These are phyloP conservation scores for Drosophila mayaguana DNA, from an alignment of 2,888 invertebrate genomes.

Conservation along the genomic window DNA sequence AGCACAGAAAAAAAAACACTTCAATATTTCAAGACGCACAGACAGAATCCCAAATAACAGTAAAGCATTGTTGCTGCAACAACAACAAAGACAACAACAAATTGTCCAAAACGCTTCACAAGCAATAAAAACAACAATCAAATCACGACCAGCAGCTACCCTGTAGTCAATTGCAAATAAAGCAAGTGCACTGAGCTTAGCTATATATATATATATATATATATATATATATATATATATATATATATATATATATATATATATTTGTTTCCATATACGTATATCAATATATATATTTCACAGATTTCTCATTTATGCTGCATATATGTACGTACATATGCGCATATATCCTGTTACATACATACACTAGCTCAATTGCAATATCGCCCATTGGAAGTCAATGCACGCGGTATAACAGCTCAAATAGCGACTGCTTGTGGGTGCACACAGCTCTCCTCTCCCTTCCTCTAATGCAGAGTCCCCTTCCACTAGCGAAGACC, in stretches of 20 bases:
- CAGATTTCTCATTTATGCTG: background rate
- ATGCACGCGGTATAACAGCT: constrained; percentile 19
- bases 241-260: too few relatives aligned
- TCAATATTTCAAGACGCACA: constrained; percentile 54
- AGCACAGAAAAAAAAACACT: constrained; percentile 18
- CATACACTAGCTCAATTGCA: background rate
- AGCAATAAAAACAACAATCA: constrained; percentile 16
- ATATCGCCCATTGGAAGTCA: background rate
- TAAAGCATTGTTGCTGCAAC: constrained; percentile 33
- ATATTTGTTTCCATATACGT: background rate
- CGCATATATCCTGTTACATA: background rate
- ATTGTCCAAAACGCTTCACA: constrained; percentile 52
- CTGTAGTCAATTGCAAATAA: background rate
- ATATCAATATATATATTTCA: background rate
- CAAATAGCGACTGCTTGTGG: constrained; percentile 52
- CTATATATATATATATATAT: too few relatives aligned
- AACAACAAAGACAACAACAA: constrained; percentile 31
- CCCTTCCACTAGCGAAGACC: background rate
- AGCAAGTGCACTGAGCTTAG: background rate
- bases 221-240: too few relatives aligned
- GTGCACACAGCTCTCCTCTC: constrained; percentile 41
- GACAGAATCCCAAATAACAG: constrained; percentile 43
- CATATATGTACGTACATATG: background rate
- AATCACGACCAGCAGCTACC: background rate
- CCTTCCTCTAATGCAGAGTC: background rate